Percentiles rank a stretch among this genome's conserved stretches.
Evolutionary conservation across 1,140 invertebrate genomes (phyloP).

Genomic region (Drosophila neocordata): DNA sequence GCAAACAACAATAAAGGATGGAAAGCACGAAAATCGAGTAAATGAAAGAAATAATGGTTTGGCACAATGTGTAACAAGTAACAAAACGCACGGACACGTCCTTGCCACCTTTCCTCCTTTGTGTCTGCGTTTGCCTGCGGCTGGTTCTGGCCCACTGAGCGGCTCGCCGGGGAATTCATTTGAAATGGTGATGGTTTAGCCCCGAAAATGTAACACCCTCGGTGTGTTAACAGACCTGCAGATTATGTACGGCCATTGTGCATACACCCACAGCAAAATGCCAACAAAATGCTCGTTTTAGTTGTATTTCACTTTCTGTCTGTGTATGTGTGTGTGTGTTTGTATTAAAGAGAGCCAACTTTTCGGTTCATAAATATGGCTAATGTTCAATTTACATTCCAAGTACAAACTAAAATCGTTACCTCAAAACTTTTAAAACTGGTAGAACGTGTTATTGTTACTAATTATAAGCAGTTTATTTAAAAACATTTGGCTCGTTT

Average conservation of each 20-base stretch:
- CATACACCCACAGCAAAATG: slow-evolving; percentile 29
- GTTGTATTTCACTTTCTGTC: not conserved
- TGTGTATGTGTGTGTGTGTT: slow-evolving; percentile 35
- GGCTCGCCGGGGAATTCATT: slow-evolving; percentile 6
- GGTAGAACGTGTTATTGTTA: too few species aligned
- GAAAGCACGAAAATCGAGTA: slow-evolving; percentile 73
- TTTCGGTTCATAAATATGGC: slow-evolving; percentile 4
- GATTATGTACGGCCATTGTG: slow-evolving; percentile 6
- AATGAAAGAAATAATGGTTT: slow-evolving; percentile 75
- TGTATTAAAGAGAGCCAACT: slow-evolving; percentile 70
- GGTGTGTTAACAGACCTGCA: not conserved
- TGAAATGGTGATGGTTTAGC: slow-evolving; percentile 13
- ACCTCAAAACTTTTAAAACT: too few species aligned
- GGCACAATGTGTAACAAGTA: slow-evolving; percentile 72
- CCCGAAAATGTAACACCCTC: slow-evolving; percentile 3
- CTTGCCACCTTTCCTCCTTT: not conserved
- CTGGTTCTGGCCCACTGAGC: slow-evolving; percentile 3
- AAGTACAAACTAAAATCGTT: too few species aligned
- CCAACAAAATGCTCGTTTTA: slow-evolving; percentile 42
- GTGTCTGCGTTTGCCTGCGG: not conserved
- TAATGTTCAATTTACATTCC: not conserved
- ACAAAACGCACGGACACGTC: slow-evolving; percentile 48
- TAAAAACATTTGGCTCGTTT: too few species aligned
- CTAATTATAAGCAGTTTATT: too few species aligned
- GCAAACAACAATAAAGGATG: slow-evolving; percentile 79